A percentile compares a stretch with the other conserved stretches of the same genome.
Conservation (phyloP, 2,888 invertebrate genomes). For the Drosophila lacicola region DNA sequence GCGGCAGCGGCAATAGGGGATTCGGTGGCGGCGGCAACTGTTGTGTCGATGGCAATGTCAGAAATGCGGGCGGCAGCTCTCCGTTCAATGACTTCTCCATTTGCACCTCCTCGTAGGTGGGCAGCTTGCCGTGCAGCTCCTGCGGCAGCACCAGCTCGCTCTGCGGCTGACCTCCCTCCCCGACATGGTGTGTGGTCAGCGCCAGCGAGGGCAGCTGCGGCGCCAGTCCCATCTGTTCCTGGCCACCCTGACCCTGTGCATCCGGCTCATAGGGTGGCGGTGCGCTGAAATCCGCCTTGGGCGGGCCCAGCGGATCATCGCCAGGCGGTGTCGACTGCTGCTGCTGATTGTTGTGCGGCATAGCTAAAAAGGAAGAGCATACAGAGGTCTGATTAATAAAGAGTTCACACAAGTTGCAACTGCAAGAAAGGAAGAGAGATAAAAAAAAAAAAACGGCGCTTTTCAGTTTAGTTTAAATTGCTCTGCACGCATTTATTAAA, state of each 20-base stretch:
- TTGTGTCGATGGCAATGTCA: slow-evolving; percentile 77
- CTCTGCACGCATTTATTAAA: slow-evolving; percentile 54
- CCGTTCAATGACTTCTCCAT: slow-evolving; percentile 93
- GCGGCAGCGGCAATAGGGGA: slow-evolving; percentile 81
- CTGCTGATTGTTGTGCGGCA: slow-evolving; percentile 72
- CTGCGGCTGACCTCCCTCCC: slow-evolving; percentile 19
- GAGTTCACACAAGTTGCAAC: background rate
- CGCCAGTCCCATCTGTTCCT: slow-evolving; percentile 43
- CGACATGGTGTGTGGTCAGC: slow-evolving; percentile 41
- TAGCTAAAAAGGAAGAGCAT: slow-evolving; percentile 40
- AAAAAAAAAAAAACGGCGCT: background rate
- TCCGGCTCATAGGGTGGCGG: slow-evolving; percentile 94
- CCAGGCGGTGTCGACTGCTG: slow-evolving; percentile 40
- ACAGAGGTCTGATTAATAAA: background rate
- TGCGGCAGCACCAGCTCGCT: slow-evolving; percentile 55
- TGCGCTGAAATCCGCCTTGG: slow-evolving; percentile 93
- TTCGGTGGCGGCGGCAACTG: slow-evolving; percentile 81
- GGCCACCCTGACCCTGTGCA: slow-evolving; percentile 45
- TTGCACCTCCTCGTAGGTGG: slow-evolving; percentile 96
- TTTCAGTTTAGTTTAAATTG: slow-evolving; percentile 26
- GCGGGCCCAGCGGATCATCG: slow-evolving; percentile 89
- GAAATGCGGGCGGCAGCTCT: slow-evolving; percentile 86
- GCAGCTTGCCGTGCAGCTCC: slow-evolving; percentile 89
- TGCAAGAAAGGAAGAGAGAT: background rate
- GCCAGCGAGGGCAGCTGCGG: slow-evolving; percentile 77